A percentile compares a stretch with the other conserved stretches of the same genome.
phyloP scores from a whole-genome alignment of 2,113 vertebrate species.

The Azemiops feae region DNA sequence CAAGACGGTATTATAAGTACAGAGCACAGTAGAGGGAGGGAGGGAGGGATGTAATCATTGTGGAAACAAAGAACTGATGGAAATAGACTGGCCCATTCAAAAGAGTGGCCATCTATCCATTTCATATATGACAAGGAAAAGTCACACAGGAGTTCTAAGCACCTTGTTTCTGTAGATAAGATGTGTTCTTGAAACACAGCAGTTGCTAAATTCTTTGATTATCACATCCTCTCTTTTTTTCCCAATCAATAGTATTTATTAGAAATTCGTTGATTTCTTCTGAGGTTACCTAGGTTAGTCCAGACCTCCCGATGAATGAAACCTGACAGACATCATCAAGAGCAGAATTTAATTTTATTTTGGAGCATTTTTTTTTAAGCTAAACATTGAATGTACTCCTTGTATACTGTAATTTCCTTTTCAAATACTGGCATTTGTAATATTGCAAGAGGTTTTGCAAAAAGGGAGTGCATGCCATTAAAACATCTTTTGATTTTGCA shows the following conservation, averaged over 20 bases:
- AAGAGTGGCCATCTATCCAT: background rate
- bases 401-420: background rate
- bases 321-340: background rate
- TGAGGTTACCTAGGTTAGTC: background rate
- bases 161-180: background rate
- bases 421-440: background rate
- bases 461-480: background rate
- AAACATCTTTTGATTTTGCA: background rate
- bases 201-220: background rate
- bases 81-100: background rate
- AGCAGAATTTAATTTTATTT: background rate
- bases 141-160: background rate
- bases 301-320: background rate
- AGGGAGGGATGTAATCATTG: background rate
- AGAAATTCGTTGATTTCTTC: background rate
- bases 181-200: background rate
- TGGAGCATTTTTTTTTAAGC: background rate
- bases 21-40: background rate
- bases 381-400: background rate
- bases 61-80: background rate
- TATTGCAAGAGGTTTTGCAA: background rate
- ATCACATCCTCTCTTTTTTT: background rate
- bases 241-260: background rate
- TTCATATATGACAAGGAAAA: background rate
- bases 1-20: background rate